Percentiles rank a stretch among this genome's conserved stretches.
These are phyloP conservation scores for Baccha elongata DNA, from an alignment of 2,888 invertebrate genomes.

Conservation along the genomic window DNA sequence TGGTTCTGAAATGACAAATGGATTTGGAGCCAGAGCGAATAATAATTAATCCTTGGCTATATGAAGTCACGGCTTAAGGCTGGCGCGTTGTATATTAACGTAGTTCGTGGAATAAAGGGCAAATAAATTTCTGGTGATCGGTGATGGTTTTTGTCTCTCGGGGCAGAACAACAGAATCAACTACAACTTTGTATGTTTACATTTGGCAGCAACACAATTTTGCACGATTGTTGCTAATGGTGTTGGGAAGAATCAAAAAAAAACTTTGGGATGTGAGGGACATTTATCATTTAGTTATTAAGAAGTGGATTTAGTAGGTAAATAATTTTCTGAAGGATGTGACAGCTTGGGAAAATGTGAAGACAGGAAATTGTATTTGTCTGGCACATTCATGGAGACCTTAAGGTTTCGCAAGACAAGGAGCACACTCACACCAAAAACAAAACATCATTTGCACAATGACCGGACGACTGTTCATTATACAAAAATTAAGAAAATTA, in stretches of 20 bases:
- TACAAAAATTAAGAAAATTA: too few species aligned
- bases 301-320: slow-evolving; percentile 29
- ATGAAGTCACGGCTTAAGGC: not conserved
- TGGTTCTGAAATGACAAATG: slow-evolving; percentile 71
- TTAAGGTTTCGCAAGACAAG: too few species aligned
- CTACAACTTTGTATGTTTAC: slow-evolving; percentile 69
- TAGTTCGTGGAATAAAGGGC: slow-evolving; percentile 52
- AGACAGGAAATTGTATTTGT: slow-evolving; percentile 23
- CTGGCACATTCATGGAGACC: not conserved
- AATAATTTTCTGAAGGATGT: slow-evolving; percentile 15
- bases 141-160: slow-evolving; percentile 15
- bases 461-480: too few species aligned
- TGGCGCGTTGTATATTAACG: slow-evolving; percentile 4
- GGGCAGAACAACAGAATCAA: not conserved
- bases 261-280: not conserved
- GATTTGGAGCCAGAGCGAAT: slow-evolving; percentile 59
- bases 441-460: too few species aligned
- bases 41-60: slow-evolving; percentile 65
- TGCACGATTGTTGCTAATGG: slow-evolving; percentile 55
- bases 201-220: slow-evolving; percentile 39
- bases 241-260: slow-evolving; percentile 43
- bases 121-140: slow-evolving; percentile 36
- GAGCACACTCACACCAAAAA: too few species aligned
- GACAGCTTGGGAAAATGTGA: slow-evolving; percentile 45
- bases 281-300: slow-evolving; percentile 65